These are phyloP conservation scores for Sitta europaea DNA, from an alignment of 2,113 vertebrate species.

Conservation along the genomic window DNA sequence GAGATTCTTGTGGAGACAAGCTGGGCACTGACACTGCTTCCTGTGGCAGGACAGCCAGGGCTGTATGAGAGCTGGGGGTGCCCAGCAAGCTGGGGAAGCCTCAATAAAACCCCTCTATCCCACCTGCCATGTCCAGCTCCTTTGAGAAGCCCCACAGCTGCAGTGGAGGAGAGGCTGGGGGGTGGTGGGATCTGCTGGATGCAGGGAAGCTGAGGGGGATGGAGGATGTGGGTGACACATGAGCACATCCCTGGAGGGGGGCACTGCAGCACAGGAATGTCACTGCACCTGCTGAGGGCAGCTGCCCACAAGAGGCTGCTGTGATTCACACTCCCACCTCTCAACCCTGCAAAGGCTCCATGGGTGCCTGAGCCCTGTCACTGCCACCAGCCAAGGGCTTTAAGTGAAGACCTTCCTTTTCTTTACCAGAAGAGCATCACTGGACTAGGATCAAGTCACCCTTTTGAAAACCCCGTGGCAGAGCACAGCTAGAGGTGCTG, in stretches of 20 bases:
- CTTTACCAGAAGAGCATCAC: not conserved
- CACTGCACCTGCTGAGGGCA: not conserved
- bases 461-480: not conserved
- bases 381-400: not conserved
- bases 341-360: rapidly evolving
- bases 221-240: not conserved
- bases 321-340: not conserved
- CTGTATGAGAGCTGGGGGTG: not conserved
- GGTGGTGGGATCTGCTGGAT: not conserved
- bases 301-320: not conserved
- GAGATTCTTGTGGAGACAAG: not conserved
- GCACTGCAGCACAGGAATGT: rapidly evolving
- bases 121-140: not conserved
- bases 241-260: rapidly evolving
- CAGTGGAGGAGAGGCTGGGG: not conserved
- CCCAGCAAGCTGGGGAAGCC: not conserved
- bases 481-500: not conserved
- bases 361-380: rapidly evolving
- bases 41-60: not conserved
- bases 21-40: not conserved
- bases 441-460: not conserved
- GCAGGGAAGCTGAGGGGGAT: not conserved
- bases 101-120: not conserved
- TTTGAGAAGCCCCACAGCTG: not conserved
- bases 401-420: not conserved